Percentiles rank a stretch among this genome's conserved stretches.
Evolutionary conservation across 1,140 invertebrate species (phyloP).

Genomic region (Heliothis virescens): DNA sequence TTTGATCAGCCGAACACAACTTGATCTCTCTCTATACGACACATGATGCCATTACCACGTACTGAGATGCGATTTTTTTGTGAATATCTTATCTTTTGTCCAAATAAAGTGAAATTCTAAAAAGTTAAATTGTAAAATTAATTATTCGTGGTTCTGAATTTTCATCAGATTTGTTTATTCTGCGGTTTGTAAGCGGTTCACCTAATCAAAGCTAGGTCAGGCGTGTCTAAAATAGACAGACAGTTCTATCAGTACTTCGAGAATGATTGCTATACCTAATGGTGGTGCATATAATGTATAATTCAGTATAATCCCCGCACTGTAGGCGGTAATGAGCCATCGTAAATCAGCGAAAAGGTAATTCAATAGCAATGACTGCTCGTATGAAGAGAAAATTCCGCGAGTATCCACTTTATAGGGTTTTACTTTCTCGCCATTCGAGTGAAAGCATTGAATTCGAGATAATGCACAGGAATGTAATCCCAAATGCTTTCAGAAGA

Average conservation of each 20-base stretch:
- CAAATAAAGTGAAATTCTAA: too few species aligned
- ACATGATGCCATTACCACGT: constrained; percentile 64
- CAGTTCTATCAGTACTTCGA: constrained; percentile 42
- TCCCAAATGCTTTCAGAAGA: constrained; percentile 35
- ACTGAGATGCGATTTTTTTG: constrained; percentile 30
- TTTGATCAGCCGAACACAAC: constrained; percentile 71
- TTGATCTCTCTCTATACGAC: constrained; percentile 56
- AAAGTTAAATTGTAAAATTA: constrained; percentile 58
- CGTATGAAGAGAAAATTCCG: constrained; percentile 50
- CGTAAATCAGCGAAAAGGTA: constrained; percentile 46
- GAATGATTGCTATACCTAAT: constrained; percentile 1
- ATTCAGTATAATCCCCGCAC: constrained; percentile 26
- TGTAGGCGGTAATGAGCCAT: constrained; percentile 37
- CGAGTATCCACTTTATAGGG: constrained; percentile 47
- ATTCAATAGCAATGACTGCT: constrained; percentile 47
- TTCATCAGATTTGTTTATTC: constrained; percentile 61
- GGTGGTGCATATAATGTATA: constrained; percentile 37
- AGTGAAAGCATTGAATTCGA: constrained; percentile 57
- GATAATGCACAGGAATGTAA: constrained; percentile 63
- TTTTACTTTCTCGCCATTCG: constrained; percentile 53
- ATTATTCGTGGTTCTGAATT: constrained; percentile 70
- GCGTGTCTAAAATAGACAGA: constrained; percentile 44
- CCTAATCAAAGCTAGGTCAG: constrained; percentile 39
- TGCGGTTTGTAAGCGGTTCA: constrained; percentile 54
- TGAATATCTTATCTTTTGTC: too few species aligned